Evolutionary conservation across 2,888 invertebrate species (phyloP).

Genomic region (Parnassius glacialis): DNA sequence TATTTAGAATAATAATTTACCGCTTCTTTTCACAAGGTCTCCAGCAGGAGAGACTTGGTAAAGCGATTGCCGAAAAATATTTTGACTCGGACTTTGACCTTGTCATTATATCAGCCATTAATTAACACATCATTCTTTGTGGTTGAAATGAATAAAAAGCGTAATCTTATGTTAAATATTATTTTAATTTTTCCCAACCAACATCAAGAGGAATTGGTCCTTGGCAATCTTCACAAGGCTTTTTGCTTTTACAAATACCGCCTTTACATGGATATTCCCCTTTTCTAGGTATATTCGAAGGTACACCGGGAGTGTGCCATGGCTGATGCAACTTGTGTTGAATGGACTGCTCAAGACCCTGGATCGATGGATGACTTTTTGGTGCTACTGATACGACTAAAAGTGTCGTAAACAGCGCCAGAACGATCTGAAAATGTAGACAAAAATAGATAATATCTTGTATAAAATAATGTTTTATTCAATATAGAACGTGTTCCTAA

Average conservation of each 20-base stretch:
- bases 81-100: no score
- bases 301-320: constrained; percentile 42
- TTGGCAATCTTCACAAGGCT: constrained; percentile 45
- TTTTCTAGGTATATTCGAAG: constrained; percentile 46
- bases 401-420: constrained; percentile 2
- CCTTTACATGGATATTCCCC: constrained; percentile 50
- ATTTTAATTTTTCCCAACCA: constrained; percentile 32
- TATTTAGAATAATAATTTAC: no score
- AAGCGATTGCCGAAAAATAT: no score
- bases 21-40: no score
- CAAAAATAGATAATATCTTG: no score
- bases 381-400: constrained; percentile 25
- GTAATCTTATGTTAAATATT: background rate
- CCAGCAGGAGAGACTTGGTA: no score
- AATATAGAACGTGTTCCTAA: no score
- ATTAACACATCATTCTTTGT: no score
- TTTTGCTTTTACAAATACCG: constrained; percentile 41
- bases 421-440: constrained; percentile 9
- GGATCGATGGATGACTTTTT: constrained; percentile 27
- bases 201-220: constrained; percentile 40
- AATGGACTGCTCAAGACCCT: constrained; percentile 43
- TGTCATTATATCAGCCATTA: no score
- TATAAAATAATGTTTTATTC: no score
- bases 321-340: constrained; percentile 51
- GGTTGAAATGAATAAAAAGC: background rate